Percentiles rank a stretch among this genome's conserved stretches.
These are phyloP conservation scores for Dromas ardeola DNA, from an alignment of 2,113 vertebrate genomes.

Conservation along the genomic window DNA sequence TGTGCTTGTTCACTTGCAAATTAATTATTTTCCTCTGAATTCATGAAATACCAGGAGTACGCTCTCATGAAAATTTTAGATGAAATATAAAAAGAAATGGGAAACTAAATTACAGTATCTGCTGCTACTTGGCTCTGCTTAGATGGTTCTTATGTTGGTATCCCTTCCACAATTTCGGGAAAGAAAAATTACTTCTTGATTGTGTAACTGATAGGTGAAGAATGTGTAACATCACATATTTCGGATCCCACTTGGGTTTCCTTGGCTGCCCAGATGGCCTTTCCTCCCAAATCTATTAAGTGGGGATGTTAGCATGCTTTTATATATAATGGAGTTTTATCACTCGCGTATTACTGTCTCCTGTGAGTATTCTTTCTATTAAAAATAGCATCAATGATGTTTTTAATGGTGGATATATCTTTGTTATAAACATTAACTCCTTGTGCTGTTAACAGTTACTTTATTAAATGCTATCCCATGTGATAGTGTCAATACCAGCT, in stretches of 20 bases:
- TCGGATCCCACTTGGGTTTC: background rate
- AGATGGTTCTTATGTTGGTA: background rate
- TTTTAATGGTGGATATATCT: background rate
- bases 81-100: background rate
- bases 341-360: background rate
- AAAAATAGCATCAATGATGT: background rate
- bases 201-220: background rate
- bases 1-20: background rate
- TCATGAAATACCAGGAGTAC: background rate
- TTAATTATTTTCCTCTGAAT: background rate
- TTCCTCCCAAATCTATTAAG: background rate
- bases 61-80: background rate
- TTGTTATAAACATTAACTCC: background rate
- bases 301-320: background rate
- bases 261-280: background rate
- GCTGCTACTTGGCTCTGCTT: background rate
- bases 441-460: background rate
- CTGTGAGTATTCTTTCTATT: background rate
- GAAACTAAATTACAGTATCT: background rate
- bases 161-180: background rate
- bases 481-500: background rate
- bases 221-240: background rate
- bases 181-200: background rate
- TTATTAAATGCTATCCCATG: background rate
- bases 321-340: background rate